A percentile compares a stretch with the other conserved stretches of the same genome.
Evolutionary conservation across 2,797 vertebrate species (phyloP).

Genomic region (Clamator glandarius): DNA sequence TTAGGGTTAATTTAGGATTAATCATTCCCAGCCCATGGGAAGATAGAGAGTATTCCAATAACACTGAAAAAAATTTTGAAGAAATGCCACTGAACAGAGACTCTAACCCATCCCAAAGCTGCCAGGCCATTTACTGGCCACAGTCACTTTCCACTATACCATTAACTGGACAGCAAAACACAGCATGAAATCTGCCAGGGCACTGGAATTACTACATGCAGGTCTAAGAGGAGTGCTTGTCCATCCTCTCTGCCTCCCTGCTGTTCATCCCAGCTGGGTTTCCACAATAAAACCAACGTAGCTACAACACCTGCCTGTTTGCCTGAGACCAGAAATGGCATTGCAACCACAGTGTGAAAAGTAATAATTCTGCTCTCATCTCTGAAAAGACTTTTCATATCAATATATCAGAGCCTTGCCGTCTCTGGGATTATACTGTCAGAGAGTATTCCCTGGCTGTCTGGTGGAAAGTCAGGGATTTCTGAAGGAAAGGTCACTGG

Average conservation of each 20-base stretch:
- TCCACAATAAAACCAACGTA: neutral
- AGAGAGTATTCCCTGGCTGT: neutral
- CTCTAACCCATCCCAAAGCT: neutral
- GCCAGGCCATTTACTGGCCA: neutral
- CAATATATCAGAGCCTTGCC: neutral
- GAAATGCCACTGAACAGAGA: neutral
- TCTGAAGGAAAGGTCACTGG: neutral
- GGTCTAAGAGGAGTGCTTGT: neutral
- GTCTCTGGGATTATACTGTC: neutral
- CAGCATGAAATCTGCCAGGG: neutral
- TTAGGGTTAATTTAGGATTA: too few relatives aligned
- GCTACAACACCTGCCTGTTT: neutral
- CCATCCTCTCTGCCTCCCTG: neutral
- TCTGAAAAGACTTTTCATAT: neutral
- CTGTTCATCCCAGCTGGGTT: accelerated
- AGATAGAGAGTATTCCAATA: neutral
- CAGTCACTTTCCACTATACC: neutral
- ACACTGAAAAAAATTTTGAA: neutral
- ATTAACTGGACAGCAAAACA: neutral
- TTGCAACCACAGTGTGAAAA: accelerated
- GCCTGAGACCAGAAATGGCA: neutral
- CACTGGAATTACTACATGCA: neutral
- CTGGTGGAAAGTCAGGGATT: neutral
- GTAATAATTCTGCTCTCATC: neutral
- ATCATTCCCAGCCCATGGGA: neutral